phyloP scores from a whole-genome alignment of 2,888 invertebrate genomes.

The Salticus scenicus region DNA sequence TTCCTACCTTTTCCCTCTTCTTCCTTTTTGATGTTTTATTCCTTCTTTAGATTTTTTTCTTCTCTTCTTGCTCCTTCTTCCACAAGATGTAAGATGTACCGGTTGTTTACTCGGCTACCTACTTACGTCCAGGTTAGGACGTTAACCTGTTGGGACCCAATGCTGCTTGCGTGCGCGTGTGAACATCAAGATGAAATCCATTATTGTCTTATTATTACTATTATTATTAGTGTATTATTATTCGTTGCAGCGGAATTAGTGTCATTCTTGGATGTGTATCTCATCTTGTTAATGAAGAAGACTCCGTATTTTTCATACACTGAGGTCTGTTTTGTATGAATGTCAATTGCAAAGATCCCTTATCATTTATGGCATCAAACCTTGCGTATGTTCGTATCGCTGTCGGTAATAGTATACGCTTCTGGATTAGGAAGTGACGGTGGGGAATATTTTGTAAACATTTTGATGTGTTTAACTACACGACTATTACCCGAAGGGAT shows the following conservation, averaged over 20 bases:
- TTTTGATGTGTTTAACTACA: too few species aligned
- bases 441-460: too few species aligned
- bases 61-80: conserved; percentile 4
- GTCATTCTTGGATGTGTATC: not conserved
- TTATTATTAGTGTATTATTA: not conserved
- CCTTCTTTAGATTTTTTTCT: conserved; percentile 20
- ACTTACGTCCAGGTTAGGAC: conserved; percentile 39
- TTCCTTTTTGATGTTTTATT: conserved; percentile 36
- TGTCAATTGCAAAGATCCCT: not conserved
- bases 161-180: conserved; percentile 30
- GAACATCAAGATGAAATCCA: not conserved
- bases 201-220: conserved; percentile 2
- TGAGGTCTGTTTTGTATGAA: not conserved
- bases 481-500: too few species aligned
- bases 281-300: conserved; percentile 1
- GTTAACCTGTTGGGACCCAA: conserved; percentile 54
- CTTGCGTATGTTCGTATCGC: too few species aligned
- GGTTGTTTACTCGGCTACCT: conserved; percentile 69
- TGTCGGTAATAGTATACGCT: too few species aligned
- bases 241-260: not conserved
- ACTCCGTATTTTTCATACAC: not conserved
- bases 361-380: not conserved
- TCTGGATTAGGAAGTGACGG: too few species aligned
- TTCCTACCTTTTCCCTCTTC: conserved; percentile 52
- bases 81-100: conserved; percentile 31